phyloP scores from a whole-genome alignment of 2,888 invertebrate genomes.

The Himalopsyche anomala region DNA sequence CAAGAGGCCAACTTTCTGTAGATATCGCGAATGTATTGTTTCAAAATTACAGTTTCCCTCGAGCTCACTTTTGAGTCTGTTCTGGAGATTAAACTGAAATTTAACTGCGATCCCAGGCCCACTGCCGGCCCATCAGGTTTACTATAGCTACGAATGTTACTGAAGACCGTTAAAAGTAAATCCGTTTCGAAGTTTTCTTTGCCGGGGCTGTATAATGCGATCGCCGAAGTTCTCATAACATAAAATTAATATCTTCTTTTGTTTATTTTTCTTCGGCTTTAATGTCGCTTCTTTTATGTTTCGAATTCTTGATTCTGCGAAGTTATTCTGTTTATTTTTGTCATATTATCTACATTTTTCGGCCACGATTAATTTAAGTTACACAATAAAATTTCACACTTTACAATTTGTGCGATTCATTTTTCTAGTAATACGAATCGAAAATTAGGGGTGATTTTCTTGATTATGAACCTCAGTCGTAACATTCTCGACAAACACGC shows the following conservation, averaged over 20 bases:
- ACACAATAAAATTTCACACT: too few species aligned
- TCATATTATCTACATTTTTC: too few species aligned
- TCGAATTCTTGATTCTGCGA: not conserved
- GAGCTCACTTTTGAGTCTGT: constrained; percentile 19
- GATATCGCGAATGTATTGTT: constrained; percentile 18
- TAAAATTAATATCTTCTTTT: constrained; percentile 31
- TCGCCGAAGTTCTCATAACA: constrained; percentile 19
- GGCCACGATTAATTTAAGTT: too few species aligned
- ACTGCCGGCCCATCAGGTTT: not conserved
- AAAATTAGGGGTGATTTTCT: too few species aligned
- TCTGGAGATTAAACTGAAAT: constrained; percentile 28
- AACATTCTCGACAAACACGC: too few species aligned
- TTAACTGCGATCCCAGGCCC: not conserved
- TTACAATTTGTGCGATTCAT: too few species aligned
- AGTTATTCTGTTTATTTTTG: not conserved
- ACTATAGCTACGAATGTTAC: constrained; percentile 23
- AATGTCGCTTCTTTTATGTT: not conserved
- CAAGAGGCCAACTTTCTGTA: not conserved
- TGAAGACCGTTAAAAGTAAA: not conserved
- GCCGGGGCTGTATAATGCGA: constrained; percentile 17
- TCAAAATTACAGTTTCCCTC: constrained; percentile 13
- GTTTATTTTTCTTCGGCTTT: not conserved
- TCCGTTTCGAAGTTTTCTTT: constrained; percentile 29
- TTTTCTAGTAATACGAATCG: too few species aligned
- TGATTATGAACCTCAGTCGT: too few species aligned